A percentile compares a stretch with the other conserved stretches of the same genome.
These are phyloP conservation scores for Axea sp. DNA, from an alignment of 2,888 invertebrate species.

Conservation along the genomic window DNA sequence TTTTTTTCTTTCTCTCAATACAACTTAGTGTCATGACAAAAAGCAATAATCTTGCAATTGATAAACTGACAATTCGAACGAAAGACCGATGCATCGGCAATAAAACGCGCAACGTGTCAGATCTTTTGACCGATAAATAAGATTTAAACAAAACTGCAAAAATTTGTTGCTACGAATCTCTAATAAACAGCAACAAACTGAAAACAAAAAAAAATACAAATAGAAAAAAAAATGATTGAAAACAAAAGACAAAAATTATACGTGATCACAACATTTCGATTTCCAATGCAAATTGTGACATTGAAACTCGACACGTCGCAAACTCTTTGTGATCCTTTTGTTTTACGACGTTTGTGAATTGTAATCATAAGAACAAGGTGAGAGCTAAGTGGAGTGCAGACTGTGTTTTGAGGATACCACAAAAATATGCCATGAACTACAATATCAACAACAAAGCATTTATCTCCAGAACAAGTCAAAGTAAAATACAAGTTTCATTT, in stretches of 20 bases:
- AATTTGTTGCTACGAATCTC: slow-evolving; percentile 41
- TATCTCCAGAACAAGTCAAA: slow-evolving; percentile 73
- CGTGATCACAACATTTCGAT: slow-evolving; percentile 42
- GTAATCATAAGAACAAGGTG: slow-evolving; percentile 77
- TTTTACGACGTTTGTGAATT: slow-evolving; percentile 65
- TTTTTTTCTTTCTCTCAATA: background rate
- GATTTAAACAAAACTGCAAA: slow-evolving; percentile 46
- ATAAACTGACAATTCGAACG: slow-evolving; percentile 34
- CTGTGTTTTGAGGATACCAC: slow-evolving; percentile 80
- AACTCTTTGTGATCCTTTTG: slow-evolving; percentile 73
- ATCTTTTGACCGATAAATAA: slow-evolving; percentile 25
- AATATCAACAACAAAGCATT: slow-evolving; percentile 33
- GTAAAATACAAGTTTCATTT: background rate
- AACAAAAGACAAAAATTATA: slow-evolving; percentile 12
- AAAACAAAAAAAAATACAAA: slow-evolving; percentile 19
- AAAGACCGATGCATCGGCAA: slow-evolving; percentile 51
- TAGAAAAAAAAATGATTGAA: slow-evolving; percentile 10
- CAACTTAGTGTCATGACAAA: slow-evolving; percentile 18
- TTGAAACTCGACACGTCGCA: slow-evolving; percentile 72
- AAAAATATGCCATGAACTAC: slow-evolving; percentile 63
- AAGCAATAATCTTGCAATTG: slow-evolving; percentile 45
- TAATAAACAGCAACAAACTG: slow-evolving; percentile 19
- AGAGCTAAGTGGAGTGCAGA: slow-evolving; percentile 80
- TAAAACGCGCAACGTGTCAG: slow-evolving; percentile 38
- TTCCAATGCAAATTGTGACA: slow-evolving; percentile 44